A percentile compares a stretch with the other conserved stretches of the same genome.
Conservation (phyloP, 2,888 invertebrate genomes). For the Aproaerema taeniolella region DNA sequence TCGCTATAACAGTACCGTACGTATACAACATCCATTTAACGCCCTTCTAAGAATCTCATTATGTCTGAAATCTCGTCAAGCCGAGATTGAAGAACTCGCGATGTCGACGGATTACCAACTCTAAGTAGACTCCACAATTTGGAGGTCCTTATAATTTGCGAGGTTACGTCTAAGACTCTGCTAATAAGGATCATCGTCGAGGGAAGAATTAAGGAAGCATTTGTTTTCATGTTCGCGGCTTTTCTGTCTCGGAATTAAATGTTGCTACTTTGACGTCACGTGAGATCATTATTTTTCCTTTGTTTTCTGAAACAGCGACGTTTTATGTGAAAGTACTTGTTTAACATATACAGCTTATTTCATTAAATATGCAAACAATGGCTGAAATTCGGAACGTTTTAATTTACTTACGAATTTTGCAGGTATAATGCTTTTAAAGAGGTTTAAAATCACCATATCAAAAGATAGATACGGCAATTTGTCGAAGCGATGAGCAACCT, state of each 20-base stretch:
- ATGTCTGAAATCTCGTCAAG: constrained; percentile 26
- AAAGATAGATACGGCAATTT: constrained; percentile 51
- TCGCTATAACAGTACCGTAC: too few relatives aligned
- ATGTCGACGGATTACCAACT: constrained; percentile 63
- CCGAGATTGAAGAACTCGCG: constrained; percentile 34
- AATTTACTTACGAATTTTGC: constrained; percentile 19
- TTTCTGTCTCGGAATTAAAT: too few relatives aligned
- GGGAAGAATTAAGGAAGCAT: constrained; percentile 64
- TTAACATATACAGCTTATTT: too few relatives aligned
- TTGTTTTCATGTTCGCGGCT: constrained; percentile 62
- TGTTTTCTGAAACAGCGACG: too few relatives aligned
- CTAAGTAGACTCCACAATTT: constrained; percentile 35
- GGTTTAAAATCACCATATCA: constrained; percentile 33
- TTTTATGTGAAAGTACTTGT: too few relatives aligned
- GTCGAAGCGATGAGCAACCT: constrained; percentile 63
- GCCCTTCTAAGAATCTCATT: constrained; percentile 13
- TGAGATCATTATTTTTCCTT: too few relatives aligned
- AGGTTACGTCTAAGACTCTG: constrained; percentile 69
- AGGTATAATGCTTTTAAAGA: constrained; percentile 24
- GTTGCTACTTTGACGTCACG: too few relatives aligned
- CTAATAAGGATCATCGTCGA: constrained; percentile 73
- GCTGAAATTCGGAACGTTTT: too few relatives aligned
- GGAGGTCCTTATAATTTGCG: constrained; percentile 66
- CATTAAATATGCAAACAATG: background rate
- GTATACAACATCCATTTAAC: too few relatives aligned